These are phyloP conservation scores for Dasypolia templi DNA, from an alignment of 2,888 invertebrate genomes.

Conservation along the genomic window DNA sequence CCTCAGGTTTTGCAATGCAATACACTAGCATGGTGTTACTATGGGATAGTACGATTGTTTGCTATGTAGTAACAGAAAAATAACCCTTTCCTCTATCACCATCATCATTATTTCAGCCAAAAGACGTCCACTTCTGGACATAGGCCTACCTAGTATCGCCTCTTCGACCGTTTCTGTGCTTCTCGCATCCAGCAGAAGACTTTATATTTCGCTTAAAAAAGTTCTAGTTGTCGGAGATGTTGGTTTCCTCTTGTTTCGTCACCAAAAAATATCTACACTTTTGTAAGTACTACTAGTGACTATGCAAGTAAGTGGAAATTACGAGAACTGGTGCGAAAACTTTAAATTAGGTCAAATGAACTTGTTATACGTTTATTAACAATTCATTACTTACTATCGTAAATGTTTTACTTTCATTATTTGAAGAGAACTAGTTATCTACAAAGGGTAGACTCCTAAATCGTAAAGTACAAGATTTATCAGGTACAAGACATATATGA, in stretches of 20 bases:
- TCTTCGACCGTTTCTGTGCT: too few relatives aligned
- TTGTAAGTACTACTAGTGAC: background rate
- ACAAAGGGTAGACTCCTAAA: background rate
- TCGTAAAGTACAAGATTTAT: slow-evolving; percentile 32
- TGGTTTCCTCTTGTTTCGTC: too few relatives aligned
- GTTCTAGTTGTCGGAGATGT: background rate
- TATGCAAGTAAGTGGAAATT: background rate
- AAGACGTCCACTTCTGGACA: background rate
- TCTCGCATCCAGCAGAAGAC: too few relatives aligned
- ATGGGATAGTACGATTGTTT: background rate
- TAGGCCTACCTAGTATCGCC: background rate
- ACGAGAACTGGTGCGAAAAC: background rate
- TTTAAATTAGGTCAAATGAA: background rate
- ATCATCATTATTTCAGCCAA: background rate
- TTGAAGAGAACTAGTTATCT: slow-evolving; percentile 6
- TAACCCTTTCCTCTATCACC: background rate
- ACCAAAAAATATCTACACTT: background rate
- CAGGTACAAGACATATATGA: slow-evolving; percentile 10
- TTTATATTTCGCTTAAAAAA: background rate
- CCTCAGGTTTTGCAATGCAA: background rate
- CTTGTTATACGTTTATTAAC: too few relatives aligned
- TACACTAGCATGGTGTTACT: background rate
- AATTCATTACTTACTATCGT: slow-evolving; percentile 2
- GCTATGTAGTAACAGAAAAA: background rate
- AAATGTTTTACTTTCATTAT: slow-evolving; percentile 7